phyloP scores from a whole-genome alignment of 2,888 invertebrate genomes.

The Athalia cordata region DNA sequence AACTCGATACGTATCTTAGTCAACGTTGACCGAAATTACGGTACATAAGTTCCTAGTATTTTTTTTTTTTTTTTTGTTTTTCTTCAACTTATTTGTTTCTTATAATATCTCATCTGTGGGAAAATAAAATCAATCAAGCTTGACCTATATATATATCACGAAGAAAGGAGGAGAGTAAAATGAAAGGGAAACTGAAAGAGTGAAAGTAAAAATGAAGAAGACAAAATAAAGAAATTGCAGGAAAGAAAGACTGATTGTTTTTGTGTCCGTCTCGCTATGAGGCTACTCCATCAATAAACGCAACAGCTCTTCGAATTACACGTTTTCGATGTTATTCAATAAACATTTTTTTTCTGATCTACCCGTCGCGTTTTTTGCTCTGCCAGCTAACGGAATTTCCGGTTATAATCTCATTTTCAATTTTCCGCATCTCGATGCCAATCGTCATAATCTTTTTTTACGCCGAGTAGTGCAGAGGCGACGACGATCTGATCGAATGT shows the following conservation, averaged over 20 bases:
- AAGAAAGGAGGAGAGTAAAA: neutral
- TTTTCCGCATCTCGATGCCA: neutral
- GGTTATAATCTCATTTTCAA: neutral
- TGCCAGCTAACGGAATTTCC: neutral
- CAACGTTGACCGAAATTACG: no score
- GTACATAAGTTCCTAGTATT: no score
- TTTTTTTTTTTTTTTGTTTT: no score
- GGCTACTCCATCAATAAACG: slow-evolving; percentile 58
- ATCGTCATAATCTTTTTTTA: no score
- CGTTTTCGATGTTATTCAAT: slow-evolving; percentile 62
- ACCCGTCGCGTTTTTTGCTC: neutral
- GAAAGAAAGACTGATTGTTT: slow-evolving; percentile 33
- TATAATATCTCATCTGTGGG: no score
- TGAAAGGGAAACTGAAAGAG: neutral
- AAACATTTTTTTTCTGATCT: slow-evolving; percentile 46
- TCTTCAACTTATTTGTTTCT: no score
- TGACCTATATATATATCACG: neutral
- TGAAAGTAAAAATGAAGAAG: neutral
- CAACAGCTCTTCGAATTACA: slow-evolving; percentile 54
- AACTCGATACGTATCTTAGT: no score
- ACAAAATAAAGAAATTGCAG: slow-evolving; percentile 10
- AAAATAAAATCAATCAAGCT: no score
- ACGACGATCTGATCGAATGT: no score
- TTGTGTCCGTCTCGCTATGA: slow-evolving; percentile 20
- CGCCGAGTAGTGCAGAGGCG: no score